Percentiles rank a stretch among this genome's conserved stretches.
Conservation (phyloP, 2,888 invertebrate species). For the Scaptomyza flava region DNA sequence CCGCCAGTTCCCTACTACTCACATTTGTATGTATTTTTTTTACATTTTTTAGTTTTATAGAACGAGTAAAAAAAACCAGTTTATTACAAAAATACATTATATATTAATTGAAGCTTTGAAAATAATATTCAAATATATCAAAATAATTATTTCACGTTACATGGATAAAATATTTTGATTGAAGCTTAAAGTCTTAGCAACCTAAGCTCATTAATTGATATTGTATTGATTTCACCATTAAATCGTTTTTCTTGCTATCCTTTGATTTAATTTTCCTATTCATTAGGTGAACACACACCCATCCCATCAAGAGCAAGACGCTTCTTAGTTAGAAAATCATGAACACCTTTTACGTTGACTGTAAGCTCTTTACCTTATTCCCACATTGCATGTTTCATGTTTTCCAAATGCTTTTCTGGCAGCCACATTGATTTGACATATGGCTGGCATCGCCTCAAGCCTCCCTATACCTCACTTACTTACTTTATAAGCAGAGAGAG, state of each 20-base stretch:
- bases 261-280: not conserved
- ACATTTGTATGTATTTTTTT: too few relatives aligned
- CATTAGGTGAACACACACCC: not conserved
- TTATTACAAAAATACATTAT: too few relatives aligned
- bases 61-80: too few relatives aligned
- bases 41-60: too few relatives aligned
- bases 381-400: not conserved
- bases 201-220: not conserved
- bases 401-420: conserved; percentile 5
- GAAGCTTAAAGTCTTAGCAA: too few relatives aligned
- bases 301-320: not conserved
- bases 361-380: not conserved
- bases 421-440: conserved; percentile 23
- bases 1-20: too few relatives aligned
- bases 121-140: too few relatives aligned
- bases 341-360: conserved; percentile 5
- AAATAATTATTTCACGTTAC: too few relatives aligned
- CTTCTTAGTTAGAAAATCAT: conserved; percentile 5
- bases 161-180: too few relatives aligned
- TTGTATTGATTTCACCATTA: not conserved
- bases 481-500: conserved; percentile 32
- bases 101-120: too few relatives aligned
- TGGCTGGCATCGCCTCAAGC: not conserved
- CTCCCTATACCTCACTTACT: not conserved
- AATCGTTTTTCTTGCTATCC: not conserved